A percentile compares a stretch with the other conserved stretches of the same genome.
These are phyloP conservation scores for Phrynosoma blainvillii DNA, from an alignment of 2,113 vertebrate species.

Conservation along the genomic window DNA sequence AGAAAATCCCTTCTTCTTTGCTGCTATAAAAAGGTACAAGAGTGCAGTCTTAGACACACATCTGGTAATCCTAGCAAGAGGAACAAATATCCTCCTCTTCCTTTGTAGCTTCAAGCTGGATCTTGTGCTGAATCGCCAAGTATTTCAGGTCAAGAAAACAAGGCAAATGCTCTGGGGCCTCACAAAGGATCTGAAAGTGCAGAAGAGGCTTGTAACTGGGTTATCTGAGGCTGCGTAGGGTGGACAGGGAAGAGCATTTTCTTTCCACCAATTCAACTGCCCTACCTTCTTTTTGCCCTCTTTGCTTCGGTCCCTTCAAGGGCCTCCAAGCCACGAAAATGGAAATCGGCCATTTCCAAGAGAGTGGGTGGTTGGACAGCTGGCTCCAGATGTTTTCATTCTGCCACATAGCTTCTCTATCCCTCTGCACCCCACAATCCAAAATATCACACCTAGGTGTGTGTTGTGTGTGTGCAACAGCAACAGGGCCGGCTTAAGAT, in stretches of 20 bases:
- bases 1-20: neutral
- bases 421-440: neutral
- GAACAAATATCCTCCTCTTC: neutral
- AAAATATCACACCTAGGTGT: neutral
- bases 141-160: slow-evolving; percentile 8
- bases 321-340: neutral
- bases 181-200: neutral
- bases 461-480: neutral
- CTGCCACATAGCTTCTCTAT: neutral
- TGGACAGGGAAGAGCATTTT: rapidly evolving
- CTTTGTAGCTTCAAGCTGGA: neutral
- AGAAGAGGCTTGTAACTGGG: neutral
- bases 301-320: neutral
- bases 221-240: neutral
- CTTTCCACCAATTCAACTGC: too few species aligned
- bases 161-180: neutral
- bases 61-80: neutral
- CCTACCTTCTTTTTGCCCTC: neutral
- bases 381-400: slow-evolving; percentile 13
- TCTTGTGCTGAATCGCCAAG: neutral
- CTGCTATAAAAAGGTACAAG: too few species aligned
- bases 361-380: neutral
- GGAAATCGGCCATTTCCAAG: neutral
- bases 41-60: neutral
- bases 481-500: neutral